Percentiles rank a stretch among this genome's conserved stretches.
Conservation (phyloP, 2,797 vertebrate genomes). For the Pseudomugil tenellus region DNA sequence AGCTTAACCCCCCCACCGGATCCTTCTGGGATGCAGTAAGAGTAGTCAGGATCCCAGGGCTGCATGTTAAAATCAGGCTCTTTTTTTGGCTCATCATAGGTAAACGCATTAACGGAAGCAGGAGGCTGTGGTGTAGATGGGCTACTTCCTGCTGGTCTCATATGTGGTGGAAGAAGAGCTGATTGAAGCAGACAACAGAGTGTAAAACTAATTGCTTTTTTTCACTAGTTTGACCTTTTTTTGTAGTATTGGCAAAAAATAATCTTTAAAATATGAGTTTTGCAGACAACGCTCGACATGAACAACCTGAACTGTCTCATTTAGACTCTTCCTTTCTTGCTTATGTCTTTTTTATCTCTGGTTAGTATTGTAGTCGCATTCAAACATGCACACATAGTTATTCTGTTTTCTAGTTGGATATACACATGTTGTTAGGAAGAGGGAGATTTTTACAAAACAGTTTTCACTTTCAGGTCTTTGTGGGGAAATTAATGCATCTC, state of each 20-base stretch:
- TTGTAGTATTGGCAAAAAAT: too few species aligned
- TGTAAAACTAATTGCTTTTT: slow-evolving; percentile 5
- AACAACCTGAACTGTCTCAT: not conserved
- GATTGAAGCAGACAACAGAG: not conserved
- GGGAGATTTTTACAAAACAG: too few species aligned
- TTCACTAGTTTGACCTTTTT: not conserved
- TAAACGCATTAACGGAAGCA: not conserved
- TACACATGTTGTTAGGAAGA: too few species aligned
- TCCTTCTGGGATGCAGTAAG: slow-evolving; percentile 49
- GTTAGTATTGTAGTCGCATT: not conserved
- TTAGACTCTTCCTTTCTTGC: not conserved
- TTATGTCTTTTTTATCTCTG: not conserved
- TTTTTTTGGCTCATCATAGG: slow-evolving; percentile 45
- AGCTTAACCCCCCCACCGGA: slow-evolving; percentile 17
- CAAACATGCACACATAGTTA: not conserved
- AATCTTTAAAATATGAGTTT: too few species aligned
- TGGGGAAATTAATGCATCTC: too few species aligned
- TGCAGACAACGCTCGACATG: not conserved
- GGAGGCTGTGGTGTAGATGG: slow-evolving; percentile 14
- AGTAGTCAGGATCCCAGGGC: slow-evolving; percentile 38
- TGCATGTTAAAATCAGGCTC: slow-evolving; percentile 15
- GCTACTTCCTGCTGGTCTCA: slow-evolving; percentile 39
- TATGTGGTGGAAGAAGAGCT: slow-evolving; percentile 73
- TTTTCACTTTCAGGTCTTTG: too few species aligned
- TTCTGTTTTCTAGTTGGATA: too few species aligned